These are phyloP conservation scores for Cordilura impudica DNA, from an alignment of 2,888 invertebrate species.

Conservation along the genomic window DNA sequence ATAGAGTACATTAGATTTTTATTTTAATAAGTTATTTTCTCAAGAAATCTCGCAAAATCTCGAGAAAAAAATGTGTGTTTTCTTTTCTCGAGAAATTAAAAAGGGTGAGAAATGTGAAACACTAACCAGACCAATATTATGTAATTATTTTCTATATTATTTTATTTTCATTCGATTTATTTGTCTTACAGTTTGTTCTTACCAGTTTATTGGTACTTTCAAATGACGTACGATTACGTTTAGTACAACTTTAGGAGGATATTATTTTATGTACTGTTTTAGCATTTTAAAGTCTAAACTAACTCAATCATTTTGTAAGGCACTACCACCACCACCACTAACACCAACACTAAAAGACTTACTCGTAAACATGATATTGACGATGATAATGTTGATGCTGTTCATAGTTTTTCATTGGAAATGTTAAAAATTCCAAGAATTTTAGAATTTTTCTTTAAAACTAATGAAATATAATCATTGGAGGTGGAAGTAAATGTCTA, in stretches of 20 bases:
- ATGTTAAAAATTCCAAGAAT: slow-evolving; percentile 28
- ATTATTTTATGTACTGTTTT: background rate
- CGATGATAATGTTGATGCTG: background rate
- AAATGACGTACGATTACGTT: too few species aligned
- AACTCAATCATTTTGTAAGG: background rate
- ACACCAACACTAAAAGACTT: background rate
- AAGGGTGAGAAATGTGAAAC: too few species aligned
- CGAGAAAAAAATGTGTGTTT: too few species aligned
- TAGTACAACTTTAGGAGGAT: background rate
- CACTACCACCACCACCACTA: background rate
- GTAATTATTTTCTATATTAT: too few species aligned
- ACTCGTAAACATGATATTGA: background rate
- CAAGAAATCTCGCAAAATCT: too few species aligned
- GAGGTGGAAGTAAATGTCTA: slow-evolving; percentile 5
- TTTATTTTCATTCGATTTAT: too few species aligned
- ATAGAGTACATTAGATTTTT: too few species aligned
- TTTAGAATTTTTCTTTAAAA: background rate
- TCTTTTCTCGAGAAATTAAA: too few species aligned
- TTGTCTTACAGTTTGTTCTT: background rate
- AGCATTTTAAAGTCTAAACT: background rate
- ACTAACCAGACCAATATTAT: too few species aligned
- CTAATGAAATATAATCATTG: slow-evolving; percentile 30
- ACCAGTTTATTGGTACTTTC: background rate
- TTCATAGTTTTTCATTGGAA: slow-evolving; percentile 25
- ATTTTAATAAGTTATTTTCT: too few species aligned